These are phyloP conservation scores for Cirrhinus mrigala DNA, from an alignment of 2,797 vertebrate species.

Conservation along the genomic window DNA sequence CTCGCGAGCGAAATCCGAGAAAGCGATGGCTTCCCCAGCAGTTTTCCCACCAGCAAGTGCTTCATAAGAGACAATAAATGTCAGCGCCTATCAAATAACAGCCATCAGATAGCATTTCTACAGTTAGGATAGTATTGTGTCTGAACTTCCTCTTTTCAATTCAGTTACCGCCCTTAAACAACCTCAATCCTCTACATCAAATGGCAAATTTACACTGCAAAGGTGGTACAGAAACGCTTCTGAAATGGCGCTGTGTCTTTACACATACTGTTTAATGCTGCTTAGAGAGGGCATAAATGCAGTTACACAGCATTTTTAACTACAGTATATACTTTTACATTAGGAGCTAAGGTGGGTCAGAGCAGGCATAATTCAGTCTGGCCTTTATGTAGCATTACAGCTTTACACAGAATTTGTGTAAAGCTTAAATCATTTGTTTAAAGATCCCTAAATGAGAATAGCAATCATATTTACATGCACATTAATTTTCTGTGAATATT, in stretches of 20 bases:
- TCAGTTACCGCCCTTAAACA: conserved; percentile 3
- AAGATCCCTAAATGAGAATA: neutral
- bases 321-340: neutral
- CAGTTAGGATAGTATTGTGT: conserved; percentile 4
- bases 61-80: conserved; percentile 34
- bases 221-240: neutral
- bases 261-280: neutral
- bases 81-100: conserved; percentile 22
- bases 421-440: too few species aligned
- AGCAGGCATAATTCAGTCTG: too few species aligned
- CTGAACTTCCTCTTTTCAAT: conserved; percentile 4
- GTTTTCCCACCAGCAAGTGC: conserved; percentile 18
- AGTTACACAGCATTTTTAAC: neutral
- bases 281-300: neutral
- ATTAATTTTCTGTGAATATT: neutral
- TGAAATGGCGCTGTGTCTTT: neutral
- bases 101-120: conserved; percentile 17
- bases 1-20: conserved; percentile 49
- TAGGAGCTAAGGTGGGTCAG: neutral
- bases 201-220: neutral
- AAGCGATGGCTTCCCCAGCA: conserved; percentile 30
- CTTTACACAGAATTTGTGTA: neutral
- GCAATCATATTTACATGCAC: neutral
- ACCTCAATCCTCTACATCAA: neutral
- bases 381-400: too few species aligned